Evolutionary conservation across 1,140 invertebrate species (phyloP), one percentile per base, ranked within the genome.

Genomic region (Orchestia grillus): DNA sequence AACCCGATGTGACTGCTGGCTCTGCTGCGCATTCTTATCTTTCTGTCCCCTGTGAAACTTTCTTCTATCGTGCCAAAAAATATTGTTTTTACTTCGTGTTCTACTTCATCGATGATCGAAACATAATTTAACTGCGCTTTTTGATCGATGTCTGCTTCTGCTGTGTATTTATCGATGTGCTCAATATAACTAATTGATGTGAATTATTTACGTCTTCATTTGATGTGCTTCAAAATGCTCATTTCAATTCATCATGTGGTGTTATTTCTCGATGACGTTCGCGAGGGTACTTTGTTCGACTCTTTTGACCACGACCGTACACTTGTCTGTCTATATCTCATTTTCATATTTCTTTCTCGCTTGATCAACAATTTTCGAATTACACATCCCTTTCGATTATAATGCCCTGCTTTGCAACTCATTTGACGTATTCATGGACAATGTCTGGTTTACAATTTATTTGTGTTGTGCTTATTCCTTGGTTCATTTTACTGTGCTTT

Each of bases 131-230:
- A 90, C 28, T 42, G 41, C n/a, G n/a, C 88, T 90, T 42, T 90
- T 90, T 43, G 43, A 43, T 90, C 88, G 43, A 41, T 90, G 88
- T 90, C 16, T 36, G 88, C 88, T 90, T 90, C n/a, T 90, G 88
- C 88, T 42, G 43, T 90, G 88, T 90, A 90, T 90, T 44, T 90
- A 90, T 90, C 41, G 88, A 90, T 90, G 88, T 90, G 88, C 41
- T 90, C 41, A 90, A 90, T 28, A 77, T 77, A 77, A 77, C 11
- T 42, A 42, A 41, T 90, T 90, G 41, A 42, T 90, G 88, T 90
- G 88, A 90, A 90, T 90, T 90, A 90, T 90, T 90, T 90, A 44
- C 4, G 42, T 90, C 43, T 41, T 90, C 43, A 77, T 77, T 28
- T 77, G 28, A 77, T 77, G 36, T 77, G 62, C 62, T 77, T 77